Base-by-base conservation (phyloP, 2,888 invertebrate species). In the Ganaspis brasiliensis region DNA sequence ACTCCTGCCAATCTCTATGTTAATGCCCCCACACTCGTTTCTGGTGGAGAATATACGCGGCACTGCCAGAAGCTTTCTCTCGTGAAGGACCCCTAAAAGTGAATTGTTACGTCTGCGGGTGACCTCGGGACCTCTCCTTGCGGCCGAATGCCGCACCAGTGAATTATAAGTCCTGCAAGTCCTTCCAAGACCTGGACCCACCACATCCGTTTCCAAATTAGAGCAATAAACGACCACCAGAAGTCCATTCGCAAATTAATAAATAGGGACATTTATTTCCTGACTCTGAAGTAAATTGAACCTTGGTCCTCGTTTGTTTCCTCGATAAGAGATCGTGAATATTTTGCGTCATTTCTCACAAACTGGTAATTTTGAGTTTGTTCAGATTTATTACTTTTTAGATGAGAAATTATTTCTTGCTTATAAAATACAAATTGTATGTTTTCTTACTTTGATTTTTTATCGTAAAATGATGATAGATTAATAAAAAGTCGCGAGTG, bases 21-120 rank as follows among this genome's bases (percentile, higher is more conserved):
- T 91, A 91, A 91, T 91, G 88, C 81, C 81, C 77, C 83, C 75
- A 75, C 76, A 82, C 79, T 80, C 83, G 83, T 81, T 75, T 70
- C 26, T 37, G 37, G 56, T 70, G 76, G 77, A 83, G 79, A 83
- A 83, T 81, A 79, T 74, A 80, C 81, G 80, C 81, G 80, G 73
- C 78, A 78, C 77, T 84, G 84, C 82, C 87, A 86, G 85, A 81
- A 78, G 83, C 86, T 83, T 52, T 52, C 85, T 86, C 80, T 85
- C 85, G 85, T 89, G 87, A 87, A 91, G 91, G 87, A 89, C 87
- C 89, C 89, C 90, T 91, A 90, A 91, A 91, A 91, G 90, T 91
- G 91, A 91, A 91, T 91, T 91, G 91, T 91, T 91, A 89, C 91
- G 91, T 91, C 91, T 91, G 91, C 88, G 91, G 89, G 87, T 91